Conservation (phyloP, 2,113 vertebrate genomes). For the Anguilla rostrata region DNA sequence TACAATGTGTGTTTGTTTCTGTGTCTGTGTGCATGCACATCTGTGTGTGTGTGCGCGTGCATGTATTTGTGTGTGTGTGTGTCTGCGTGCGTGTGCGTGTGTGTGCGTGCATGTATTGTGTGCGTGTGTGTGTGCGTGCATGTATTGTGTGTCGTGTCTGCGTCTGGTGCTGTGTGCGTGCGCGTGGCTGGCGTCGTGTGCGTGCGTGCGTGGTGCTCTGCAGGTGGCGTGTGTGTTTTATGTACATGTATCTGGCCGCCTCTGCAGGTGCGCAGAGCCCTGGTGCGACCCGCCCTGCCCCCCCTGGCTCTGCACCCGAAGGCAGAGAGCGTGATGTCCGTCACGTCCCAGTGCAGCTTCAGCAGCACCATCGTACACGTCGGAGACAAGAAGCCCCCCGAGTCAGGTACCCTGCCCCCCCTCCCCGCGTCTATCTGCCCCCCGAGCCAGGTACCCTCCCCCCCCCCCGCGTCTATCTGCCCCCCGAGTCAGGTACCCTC, state of each 20-base stretch:
- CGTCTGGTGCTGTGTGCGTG: no score
- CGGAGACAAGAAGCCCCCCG: conserved; percentile 90
- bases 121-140: no score
- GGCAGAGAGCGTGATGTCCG: conserved; percentile 87
- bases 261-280: not conserved
- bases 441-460: not conserved
- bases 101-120: no score
- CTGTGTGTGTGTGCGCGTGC: not conserved
- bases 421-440: no score
- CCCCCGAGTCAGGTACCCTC: not conserved
- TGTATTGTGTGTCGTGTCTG: no score
- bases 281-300: no score
- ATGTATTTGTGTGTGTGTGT: not conserved
- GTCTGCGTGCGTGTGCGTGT: no score
- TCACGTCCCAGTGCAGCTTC: conserved; percentile 93
- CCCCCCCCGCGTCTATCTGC: not conserved
- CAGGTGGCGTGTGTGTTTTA: no score
- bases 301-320: conserved; percentile 81
- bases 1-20: not conserved
- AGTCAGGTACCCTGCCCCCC: conserved; percentile 69
- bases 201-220: no score
- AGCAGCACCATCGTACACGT: conserved; percentile 95
- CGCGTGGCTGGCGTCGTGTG: no score
- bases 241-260: no score
- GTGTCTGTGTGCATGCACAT: not conserved